Evolutionary conservation across 2,797 vertebrate genomes (phyloP).

Genomic region (Nothura maculosa): DNA sequence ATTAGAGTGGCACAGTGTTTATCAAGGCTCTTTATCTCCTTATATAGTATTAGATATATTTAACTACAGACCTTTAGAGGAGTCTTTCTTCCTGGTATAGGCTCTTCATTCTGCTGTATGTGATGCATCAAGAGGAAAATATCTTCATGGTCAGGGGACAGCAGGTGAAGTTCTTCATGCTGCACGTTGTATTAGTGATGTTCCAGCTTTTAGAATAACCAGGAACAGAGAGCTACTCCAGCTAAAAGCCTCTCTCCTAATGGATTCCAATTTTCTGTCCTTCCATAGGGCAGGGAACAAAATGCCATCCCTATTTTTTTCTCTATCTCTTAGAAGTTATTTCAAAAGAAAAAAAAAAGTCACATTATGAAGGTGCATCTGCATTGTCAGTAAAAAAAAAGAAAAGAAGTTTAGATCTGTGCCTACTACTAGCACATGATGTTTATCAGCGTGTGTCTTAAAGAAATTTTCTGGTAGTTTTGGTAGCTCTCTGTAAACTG

Average conservation of each 20-base stretch:
- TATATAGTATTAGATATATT: not conserved
- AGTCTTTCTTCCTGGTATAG: not conserved
- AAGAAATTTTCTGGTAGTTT: not conserved
- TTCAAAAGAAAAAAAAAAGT: not conserved
- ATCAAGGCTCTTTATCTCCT: not conserved
- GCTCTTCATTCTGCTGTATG: not conserved
- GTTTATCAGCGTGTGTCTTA: not conserved
- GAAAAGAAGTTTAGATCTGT: not conserved
- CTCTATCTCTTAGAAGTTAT: not conserved
- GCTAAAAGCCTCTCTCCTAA: conserved; percentile 19
- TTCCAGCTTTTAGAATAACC: not conserved
- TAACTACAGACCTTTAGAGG: not conserved
- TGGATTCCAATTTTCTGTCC: conserved; percentile 17
- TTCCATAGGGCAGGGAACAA: not conserved
- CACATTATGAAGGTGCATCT: not conserved
- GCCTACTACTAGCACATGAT: not conserved
- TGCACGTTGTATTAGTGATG: not conserved
- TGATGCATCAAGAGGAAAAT: not conserved
- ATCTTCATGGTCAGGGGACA: not conserved
- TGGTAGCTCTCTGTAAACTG: not conserved
- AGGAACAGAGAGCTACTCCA: not conserved
- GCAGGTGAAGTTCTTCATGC: not conserved
- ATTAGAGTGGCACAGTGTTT: not conserved
- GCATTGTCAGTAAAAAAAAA: not conserved
- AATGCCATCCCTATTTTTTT: not conserved